These are phyloP conservation scores for Stegophylla sp. DNA, from an alignment of 2,888 invertebrate genomes.

Conservation along the genomic window DNA sequence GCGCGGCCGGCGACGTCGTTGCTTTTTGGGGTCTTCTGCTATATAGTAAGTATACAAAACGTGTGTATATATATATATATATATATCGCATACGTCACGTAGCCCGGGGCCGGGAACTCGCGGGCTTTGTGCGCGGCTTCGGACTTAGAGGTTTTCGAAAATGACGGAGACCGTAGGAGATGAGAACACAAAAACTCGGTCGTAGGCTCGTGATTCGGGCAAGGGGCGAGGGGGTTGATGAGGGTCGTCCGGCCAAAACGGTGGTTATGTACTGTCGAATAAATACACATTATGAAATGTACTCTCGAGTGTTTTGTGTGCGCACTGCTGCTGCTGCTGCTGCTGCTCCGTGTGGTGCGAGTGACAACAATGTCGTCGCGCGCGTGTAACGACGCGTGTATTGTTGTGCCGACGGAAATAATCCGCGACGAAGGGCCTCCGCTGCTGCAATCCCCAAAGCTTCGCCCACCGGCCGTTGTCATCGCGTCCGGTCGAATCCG, in stretches of 20 bases:
- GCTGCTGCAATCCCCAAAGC: no score
- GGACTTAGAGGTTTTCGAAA: no score
- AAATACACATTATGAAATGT: not conserved
- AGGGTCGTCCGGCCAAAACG: not conserved
- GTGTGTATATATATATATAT: no score
- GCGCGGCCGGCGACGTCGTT: not conserved
- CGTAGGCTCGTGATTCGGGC: no score
- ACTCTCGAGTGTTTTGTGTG: not conserved
- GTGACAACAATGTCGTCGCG: constrained; percentile 4
- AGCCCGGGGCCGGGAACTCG: no score
- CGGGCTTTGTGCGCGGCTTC: no score
- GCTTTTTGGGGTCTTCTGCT: not conserved
- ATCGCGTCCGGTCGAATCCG: not conserved
- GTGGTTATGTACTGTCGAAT: not conserved
- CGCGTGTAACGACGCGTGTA: constrained; percentile 1
- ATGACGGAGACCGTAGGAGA: not conserved
- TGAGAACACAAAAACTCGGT: not conserved
- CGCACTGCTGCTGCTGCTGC: no score
- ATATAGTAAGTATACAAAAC: no score
- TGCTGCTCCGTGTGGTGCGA: not conserved
- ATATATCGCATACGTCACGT: no score
- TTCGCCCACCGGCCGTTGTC: no score
- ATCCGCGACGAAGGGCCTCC: constrained; percentile 30
- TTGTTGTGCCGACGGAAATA: constrained; percentile 5
- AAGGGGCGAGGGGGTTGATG: not conserved